Evolutionary conservation across 2,888 invertebrate species (phyloP), one percentile per base, ranked within the genome.

Genomic region (Luperina testacea): DNA sequence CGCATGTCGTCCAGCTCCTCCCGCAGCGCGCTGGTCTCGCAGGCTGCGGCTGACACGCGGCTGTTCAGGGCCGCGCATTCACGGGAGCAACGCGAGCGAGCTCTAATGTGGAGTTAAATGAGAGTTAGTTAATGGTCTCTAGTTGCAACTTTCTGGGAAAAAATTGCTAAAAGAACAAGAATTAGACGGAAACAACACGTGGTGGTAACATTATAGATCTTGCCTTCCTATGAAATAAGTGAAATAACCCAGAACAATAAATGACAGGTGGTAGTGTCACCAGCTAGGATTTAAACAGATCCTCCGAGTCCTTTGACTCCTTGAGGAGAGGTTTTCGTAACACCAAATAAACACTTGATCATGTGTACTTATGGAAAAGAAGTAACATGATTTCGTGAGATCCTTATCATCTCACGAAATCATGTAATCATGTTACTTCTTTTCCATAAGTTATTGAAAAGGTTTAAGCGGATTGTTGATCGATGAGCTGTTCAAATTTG

Each of bases 1-100:
- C 92, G 91, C 87, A 93, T 89, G 80, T 80, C 87, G 38, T 70
- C 80, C 78, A 92, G 86, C 76, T 88, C 84, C 0, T 61, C 85
- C 48, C 83, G 88, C 65, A 88, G 82, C 64, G 53, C 86, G 75
- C 69, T 45, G 15, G 87, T 82, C 84, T 90, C 91, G n/a, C 27
- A 48, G 17, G 82, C 83, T 9, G 89, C 88, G 20, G 83, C 79
- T 2, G 83, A 70, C 80, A 91, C 87, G 78, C 92, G 89, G 68
- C 38, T 70, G 83, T 63, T 78, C 82, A 88, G 88, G 20, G 80
- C 84, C 8, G 87, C 90, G 72, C 90, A 89, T n/a, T 87, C 83
- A 9, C 81, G 87, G 11, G 80, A 77, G 20, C 88, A 84, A 0
- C 79, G 89, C 63, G 84, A 86, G 13, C 91, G 91, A 0, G 89